Conservation (phyloP, 2,113 vertebrate species). For the Dissostichus mawsoni region DNA sequence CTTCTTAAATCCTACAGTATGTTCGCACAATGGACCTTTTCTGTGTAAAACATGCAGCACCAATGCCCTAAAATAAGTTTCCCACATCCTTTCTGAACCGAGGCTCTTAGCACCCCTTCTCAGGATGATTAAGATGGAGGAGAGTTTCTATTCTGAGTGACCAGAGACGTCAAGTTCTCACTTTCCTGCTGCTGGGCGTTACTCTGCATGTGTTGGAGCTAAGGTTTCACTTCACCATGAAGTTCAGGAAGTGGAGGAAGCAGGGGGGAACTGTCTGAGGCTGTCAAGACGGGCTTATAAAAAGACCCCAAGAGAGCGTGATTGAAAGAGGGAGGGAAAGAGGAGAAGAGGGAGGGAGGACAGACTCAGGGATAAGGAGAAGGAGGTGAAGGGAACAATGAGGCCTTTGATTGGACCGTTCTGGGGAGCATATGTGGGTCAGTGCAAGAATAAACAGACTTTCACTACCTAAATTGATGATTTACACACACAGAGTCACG, state of each 20-base stretch:
- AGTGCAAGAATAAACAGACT: slow-evolving; percentile 75
- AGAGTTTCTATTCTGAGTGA: slow-evolving; percentile 40
- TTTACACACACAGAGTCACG: slow-evolving; percentile 58
- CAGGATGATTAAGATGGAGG: slow-evolving; percentile 54
- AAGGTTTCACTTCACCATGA: slow-evolving; percentile 70
- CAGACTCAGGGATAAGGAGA: slow-evolving; percentile 14
- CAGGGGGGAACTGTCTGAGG: slow-evolving; percentile 52
- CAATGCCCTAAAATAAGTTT: neutral
- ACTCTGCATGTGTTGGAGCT: slow-evolving; percentile 11
- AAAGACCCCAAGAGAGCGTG: slow-evolving; percentile 73
- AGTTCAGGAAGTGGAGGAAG: slow-evolving; percentile 73
- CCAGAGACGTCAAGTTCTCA: slow-evolving; percentile 38
- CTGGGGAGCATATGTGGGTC: slow-evolving; percentile 78
- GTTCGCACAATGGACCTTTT: neutral
- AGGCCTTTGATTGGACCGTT: slow-evolving; percentile 78
- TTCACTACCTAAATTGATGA: slow-evolving; percentile 65
- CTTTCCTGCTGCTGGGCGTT: slow-evolving; percentile 36
- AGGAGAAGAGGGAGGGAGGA: slow-evolving; percentile 45
- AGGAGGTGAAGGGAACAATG: slow-evolving; percentile 75
- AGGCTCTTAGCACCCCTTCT: neutral
- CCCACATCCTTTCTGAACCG: neutral
- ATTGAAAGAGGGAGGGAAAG: slow-evolving; percentile 39
- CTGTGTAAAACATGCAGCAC: neutral
- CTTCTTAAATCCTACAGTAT: too few species aligned
- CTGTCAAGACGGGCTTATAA: slow-evolving; percentile 74